These are phyloP conservation scores for Lasioglossum pauxillum DNA, from an alignment of 2,888 invertebrate species.

Conservation along the genomic window DNA sequence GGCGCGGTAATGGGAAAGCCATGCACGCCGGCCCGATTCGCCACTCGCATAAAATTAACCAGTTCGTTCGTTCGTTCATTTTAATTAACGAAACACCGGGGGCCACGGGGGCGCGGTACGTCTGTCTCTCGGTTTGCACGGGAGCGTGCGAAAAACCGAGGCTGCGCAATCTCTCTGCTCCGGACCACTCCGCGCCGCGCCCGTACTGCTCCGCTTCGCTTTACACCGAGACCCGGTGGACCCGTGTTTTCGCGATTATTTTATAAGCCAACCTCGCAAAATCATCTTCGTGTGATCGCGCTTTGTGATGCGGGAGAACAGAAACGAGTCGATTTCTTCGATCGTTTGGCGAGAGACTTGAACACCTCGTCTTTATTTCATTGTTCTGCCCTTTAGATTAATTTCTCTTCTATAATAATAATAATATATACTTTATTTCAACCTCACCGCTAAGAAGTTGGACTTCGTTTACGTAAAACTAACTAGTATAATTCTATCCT, in stretches of 20 bases:
- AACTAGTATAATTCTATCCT: no score
- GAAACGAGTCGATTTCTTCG: not conserved
- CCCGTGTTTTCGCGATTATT: constrained; percentile 43
- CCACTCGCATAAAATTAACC: constrained; percentile 84
- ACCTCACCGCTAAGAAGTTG: no score
- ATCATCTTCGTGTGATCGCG: not conserved
- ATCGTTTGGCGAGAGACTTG: not conserved
- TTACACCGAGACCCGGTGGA: not conserved
- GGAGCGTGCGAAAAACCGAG: constrained; percentile 41
- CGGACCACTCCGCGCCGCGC: not conserved
- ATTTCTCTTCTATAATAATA: no score
- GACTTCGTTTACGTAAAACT: no score
- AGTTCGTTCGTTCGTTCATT: constrained; percentile 77
- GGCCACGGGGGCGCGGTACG: constrained; percentile 71
- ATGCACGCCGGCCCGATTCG: constrained; percentile 80
- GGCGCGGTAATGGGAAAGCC: constrained; percentile 82
- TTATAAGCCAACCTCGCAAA: not conserved
- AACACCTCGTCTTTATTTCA: no score
- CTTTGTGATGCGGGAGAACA: not conserved
- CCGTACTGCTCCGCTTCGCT: not conserved
- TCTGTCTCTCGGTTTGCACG: constrained; percentile 65
- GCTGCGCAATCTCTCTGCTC: constrained; percentile 16
- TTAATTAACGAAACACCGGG: constrained; percentile 83
- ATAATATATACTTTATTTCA: no score
- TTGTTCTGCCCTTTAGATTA: no score